Conservation (phyloP, 2,113 vertebrate species). For the Hippoglossus stenolepis region DNA sequence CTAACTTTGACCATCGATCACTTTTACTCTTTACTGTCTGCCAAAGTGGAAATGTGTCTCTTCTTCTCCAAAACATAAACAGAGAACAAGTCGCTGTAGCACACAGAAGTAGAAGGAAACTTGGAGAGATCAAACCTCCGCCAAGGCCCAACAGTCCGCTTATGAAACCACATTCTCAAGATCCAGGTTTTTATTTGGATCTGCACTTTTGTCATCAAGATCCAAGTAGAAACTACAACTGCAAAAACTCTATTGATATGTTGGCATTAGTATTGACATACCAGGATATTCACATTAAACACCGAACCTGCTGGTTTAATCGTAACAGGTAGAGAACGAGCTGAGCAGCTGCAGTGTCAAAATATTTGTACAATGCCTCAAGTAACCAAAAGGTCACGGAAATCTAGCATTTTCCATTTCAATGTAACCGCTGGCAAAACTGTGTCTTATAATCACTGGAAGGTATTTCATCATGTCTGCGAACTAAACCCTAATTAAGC, state of each 20-base stretch:
- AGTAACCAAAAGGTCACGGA: not conserved
- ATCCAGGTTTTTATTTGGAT: too few species aligned
- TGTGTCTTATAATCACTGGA: constrained; percentile 6
- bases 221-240: too few species aligned
- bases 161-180: too few species aligned
- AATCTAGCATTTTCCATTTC: constrained; percentile 7
- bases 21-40: not conserved
- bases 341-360: not conserved
- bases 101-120: not conserved
- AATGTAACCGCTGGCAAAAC: not conserved
- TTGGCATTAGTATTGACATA: too few species aligned
- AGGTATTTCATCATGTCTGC: constrained; percentile 44
- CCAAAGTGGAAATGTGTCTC: not conserved
- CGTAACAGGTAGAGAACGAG: not conserved
- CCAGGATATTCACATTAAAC: too few species aligned
- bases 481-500: constrained; percentile 64
- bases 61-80: not conserved
- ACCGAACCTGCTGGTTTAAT: not conserved
- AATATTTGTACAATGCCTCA: not conserved
- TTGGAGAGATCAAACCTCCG: not conserved
- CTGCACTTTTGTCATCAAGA: too few species aligned
- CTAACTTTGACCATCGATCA: not conserved
- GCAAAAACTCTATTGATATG: too few species aligned
- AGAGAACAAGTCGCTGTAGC: not conserved
- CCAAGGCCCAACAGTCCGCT: not conserved